Base-by-base conservation (phyloP, 1,140 invertebrate genomes). In the Coenobita brevimanus region DNA sequence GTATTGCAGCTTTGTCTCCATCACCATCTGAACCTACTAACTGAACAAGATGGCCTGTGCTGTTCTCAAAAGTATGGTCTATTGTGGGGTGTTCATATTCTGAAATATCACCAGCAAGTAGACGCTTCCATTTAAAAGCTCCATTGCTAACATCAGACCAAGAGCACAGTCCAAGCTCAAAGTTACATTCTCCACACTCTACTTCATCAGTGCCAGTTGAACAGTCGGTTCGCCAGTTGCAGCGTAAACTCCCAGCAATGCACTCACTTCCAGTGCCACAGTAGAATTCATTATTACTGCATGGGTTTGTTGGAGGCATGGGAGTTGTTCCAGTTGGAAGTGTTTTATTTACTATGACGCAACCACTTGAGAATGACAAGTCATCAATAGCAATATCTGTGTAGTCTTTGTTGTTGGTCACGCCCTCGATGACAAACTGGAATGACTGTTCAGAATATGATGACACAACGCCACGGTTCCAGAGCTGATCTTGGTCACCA, bases 361-460 rank as follows among this genome's bases (percentile, higher is more conserved):
- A 81, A 2, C 30, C 57, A 17, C 30, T 60, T 4, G 79, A 60
- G 57, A 81, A 81, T 1, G 79, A 81, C 2, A 81, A 33, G 41
- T 81, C 79, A 81, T 81, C 79, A 64, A 81, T 81, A 27, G 79
- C 79, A 81, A 81, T 81, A 41, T 81, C 79, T 8, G 60, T 38
- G 62, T 38, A 62, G 17, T 60, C 79, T 17, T 38, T 6, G 38
- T 64, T 33, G 15, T 33, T 60, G 30, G 57, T 38, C 4, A 81
- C 41, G 17, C 54, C 79, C 36, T 81, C 79, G 21, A 81, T 81
- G 38, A 81, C 24, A 81, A 81, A 81, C 36, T 81, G 79, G 60
- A 81, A 81, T 21, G 79, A n/a, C 15, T 21, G 17, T 43, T 60
- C 21, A n/a, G 4, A 17, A 24, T 6, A 50, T 17, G 36, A 57